phyloP scores from a whole-genome alignment of 2,113 vertebrate genomes.

The Micronycteris hirsuta region DNA sequence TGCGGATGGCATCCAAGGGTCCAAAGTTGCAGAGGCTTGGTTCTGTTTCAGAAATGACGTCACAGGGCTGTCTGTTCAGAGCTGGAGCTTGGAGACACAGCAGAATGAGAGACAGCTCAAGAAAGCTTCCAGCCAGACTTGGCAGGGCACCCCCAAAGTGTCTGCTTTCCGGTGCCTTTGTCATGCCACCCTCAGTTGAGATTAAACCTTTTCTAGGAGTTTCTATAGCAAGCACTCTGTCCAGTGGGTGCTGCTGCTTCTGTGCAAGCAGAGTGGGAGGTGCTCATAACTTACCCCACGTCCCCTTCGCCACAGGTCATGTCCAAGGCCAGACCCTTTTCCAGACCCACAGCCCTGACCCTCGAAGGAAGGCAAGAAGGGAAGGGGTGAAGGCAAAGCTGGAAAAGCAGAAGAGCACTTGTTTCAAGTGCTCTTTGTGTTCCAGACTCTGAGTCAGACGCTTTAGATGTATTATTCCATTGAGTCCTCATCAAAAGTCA shows the following conservation, averaged over 20 bases:
- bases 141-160: fast-evolving
- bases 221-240: fast-evolving
- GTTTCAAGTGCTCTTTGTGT: fast-evolving
- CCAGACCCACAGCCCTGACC: fast-evolving
- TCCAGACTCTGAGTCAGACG: neutral
- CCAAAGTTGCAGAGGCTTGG: too few relatives aligned
- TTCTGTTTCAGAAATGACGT: too few relatives aligned
- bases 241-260: fast-evolving
- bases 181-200: fast-evolving
- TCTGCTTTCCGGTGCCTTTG: neutral
- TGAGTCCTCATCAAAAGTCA: neutral
- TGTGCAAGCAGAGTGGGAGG: fast-evolving
- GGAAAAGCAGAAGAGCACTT: neutral
- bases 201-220: fast-evolving
- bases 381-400: fast-evolving
- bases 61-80: neutral
- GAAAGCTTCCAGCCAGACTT: too few relatives aligned
- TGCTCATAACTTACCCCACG: fast-evolving
- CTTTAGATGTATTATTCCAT: too few relatives aligned
- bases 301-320: neutral
- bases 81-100: neutral
- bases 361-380: neutral
- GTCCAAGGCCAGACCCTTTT: too few relatives aligned
- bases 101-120: neutral
- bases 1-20: too few relatives aligned